Evolutionary conservation across 2,888 invertebrate genomes (phyloP), one percentile per base, ranked within the genome.

Genomic region (Lypha dubia): DNA sequence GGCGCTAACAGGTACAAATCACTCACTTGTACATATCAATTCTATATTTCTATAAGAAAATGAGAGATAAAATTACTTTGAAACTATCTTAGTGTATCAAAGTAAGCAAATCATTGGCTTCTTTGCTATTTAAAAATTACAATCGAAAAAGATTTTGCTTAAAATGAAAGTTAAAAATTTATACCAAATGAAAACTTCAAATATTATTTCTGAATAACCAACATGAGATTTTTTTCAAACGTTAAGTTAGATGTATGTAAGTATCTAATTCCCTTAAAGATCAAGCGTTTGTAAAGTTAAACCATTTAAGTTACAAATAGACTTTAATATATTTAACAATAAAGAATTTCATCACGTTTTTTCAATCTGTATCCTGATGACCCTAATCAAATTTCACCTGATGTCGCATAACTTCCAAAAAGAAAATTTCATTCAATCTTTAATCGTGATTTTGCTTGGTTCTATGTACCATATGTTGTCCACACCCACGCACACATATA

Each of bases 301-400:
- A 15, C 1, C 32, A n/a, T 62, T 8, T n/a, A 4, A n/a, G 20
- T 41, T 17, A 56, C 35, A 56, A 60, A 60, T 20, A 35, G 62
- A 38, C 24, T 63, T 38, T 35, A 35, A 41, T 49, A 53, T 56
- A 44, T 70, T 58, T 60, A 20, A 60, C 28, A 70, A 79, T 73
- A 85, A 82, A 68, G 38, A 79, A 83, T 83, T 82, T 68, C 71
- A 71, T 89, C 90, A 90, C 90, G 90, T 90, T 89, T 90, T 89
- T 88, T 88, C 90, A 90, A 90, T 90, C 89, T 89, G 88, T 88
- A 89, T 87, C 87, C 88, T 89, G 89, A 90, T 89, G 90, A 90
- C 90, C 90, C 90, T 90, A 89, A 90, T 90, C 90, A 90, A 90
- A 90, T 89, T 89, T 89, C 90, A 90, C 90, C 90, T 90, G 90